Percentiles rank a stretch among this genome's conserved stretches.
Evolutionary conservation across 2,888 invertebrate species (phyloP).

Genomic region (Lochmaea capreae): DNA sequence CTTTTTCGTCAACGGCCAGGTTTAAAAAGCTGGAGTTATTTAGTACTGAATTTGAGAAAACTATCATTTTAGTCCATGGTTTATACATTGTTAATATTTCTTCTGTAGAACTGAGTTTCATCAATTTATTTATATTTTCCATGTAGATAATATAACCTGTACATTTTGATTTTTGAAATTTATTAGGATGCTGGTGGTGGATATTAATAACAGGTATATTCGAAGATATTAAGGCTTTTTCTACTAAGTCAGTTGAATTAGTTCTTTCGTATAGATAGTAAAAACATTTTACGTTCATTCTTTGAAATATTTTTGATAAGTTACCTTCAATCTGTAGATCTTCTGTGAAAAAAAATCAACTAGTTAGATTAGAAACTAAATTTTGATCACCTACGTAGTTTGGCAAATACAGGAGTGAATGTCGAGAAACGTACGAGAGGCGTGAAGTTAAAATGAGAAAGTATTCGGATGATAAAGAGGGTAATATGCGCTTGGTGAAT

Average conservation of each 20-base stretch:
- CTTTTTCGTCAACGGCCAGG: not conserved
- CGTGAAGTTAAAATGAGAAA: no score
- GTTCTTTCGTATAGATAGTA: slow-evolving; percentile 14
- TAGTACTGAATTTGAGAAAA: not conserved
- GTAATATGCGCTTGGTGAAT: no score
- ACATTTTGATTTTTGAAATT: not conserved
- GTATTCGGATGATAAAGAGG: no score
- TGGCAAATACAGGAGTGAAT: no score
- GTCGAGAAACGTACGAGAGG: no score
- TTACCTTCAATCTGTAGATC: not conserved
- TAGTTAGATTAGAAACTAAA: no score
- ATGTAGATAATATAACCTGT: not conserved
- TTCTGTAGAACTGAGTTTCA: not conserved
- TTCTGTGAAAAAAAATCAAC: not conserved
- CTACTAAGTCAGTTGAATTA: not conserved
- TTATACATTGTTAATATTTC: slow-evolving; percentile 1
- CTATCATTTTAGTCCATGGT: slow-evolving; percentile 21
- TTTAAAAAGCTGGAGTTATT: not conserved
- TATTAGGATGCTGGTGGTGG: not conserved
- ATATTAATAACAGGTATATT: slow-evolving; percentile 6
- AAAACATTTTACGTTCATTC: not conserved
- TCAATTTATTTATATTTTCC: not conserved
- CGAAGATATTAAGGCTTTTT: slow-evolving; percentile 15
- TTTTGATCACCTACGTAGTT: no score
- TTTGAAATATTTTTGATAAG: slow-evolving; percentile 11